Percentiles rank a stretch among this genome's conserved stretches.
Evolutionary conservation across 1,140 invertebrate genomes (phyloP).

Genomic region (Trialeurodes vaporariorum): DNA sequence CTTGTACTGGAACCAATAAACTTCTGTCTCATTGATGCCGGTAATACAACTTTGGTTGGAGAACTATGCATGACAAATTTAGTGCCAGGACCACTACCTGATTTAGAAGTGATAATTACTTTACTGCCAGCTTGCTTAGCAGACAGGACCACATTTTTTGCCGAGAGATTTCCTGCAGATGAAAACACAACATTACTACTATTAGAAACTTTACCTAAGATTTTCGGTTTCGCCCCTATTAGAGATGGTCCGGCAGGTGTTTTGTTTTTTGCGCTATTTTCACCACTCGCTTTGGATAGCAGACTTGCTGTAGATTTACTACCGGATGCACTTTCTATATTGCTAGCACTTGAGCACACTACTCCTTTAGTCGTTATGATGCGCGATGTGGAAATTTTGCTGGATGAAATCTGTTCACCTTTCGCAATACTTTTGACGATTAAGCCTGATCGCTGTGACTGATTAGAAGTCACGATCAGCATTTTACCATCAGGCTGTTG

Average conservation of each 20-base stretch:
- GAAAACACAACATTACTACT: not conserved
- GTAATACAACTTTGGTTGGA: not conserved
- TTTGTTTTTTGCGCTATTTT: not conserved
- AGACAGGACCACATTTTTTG: not conserved
- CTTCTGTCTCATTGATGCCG: not conserved
- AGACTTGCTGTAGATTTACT: not conserved
- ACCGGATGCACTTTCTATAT: not conserved
- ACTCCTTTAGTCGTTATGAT: not conserved
- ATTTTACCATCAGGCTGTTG: conserved; percentile 29
- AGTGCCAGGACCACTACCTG: not conserved
- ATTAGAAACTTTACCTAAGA: not conserved
- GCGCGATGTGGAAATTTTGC: not conserved
- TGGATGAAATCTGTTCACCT: not conserved
- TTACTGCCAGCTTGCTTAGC: not conserved
- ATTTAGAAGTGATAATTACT: not conserved
- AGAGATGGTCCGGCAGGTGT: not conserved
- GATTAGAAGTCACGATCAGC: conserved; percentile 43
- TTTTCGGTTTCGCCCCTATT: not conserved
- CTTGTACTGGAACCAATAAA: not conserved
- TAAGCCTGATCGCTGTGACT: not conserved
- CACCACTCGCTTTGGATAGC: not conserved
- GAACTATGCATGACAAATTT: not conserved
- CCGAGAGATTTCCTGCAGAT: not conserved
- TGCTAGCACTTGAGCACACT: not conserved
- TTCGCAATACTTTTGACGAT: not conserved